Conservation (phyloP, 2,888 invertebrate species). For the Ceraclea dissimilis region DNA sequence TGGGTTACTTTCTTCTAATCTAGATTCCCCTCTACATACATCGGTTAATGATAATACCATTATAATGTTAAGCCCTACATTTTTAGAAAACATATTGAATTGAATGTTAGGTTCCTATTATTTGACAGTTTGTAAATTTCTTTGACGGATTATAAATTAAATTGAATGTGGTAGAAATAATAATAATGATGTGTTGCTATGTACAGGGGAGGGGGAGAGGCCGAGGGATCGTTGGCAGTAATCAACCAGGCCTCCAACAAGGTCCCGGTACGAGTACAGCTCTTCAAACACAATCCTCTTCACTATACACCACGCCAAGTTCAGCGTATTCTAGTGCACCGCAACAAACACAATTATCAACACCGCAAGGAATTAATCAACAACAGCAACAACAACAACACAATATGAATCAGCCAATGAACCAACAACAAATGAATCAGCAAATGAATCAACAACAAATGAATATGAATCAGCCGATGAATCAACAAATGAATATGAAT, state of each 20-base stretch:
- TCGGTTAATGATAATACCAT: too few species aligned
- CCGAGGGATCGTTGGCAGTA: slow-evolving; percentile 33
- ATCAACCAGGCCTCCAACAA: slow-evolving; percentile 24
- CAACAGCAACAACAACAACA: slow-evolving; percentile 31
- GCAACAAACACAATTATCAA: slow-evolving; percentile 26
- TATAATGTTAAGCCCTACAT: too few species aligned
- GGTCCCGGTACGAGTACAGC: slow-evolving; percentile 25
- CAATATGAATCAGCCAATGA: slow-evolving; percentile 23
- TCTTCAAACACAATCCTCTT: slow-evolving; percentile 27
- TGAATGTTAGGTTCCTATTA: too few species aligned
- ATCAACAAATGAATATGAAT: slow-evolving; percentile 17
- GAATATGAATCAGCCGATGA: slow-evolving; percentile 2
- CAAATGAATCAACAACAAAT: slow-evolving; percentile 22
- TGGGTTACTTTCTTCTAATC: too few species aligned
- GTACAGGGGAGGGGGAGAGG: slow-evolving; percentile 49
- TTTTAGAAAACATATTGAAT: too few species aligned
- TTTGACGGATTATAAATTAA: too few species aligned
- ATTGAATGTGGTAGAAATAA: too few species aligned
- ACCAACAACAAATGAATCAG: slow-evolving; percentile 27
- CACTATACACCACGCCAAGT: slow-evolving; percentile 26
- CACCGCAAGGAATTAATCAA: slow-evolving; percentile 17
- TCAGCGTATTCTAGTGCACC: slow-evolving; percentile 24
- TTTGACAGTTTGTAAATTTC: too few species aligned
- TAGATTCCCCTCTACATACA: too few species aligned
- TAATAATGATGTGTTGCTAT: not conserved